Evolutionary conservation across 2,113 vertebrate species (phyloP).

Genomic region (Mus spicilegus): DNA sequence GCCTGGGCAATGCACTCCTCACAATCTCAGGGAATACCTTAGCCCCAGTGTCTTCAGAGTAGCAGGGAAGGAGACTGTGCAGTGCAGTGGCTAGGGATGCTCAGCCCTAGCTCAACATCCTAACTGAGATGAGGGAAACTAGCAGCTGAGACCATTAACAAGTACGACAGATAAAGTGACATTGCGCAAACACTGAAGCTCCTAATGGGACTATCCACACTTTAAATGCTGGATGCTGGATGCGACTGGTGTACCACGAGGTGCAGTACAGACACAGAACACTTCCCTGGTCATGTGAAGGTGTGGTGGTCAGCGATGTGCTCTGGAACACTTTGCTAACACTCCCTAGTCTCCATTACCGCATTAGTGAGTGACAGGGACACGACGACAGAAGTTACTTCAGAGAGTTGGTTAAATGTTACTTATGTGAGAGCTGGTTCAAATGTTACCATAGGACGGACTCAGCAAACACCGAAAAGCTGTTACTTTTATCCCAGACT

Average conservation of each 20-base stretch:
- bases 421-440: neutral
- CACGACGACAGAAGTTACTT: neutral
- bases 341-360: neutral
- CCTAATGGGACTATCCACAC: neutral
- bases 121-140: neutral
- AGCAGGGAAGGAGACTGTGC: neutral
- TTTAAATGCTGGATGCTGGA: neutral
- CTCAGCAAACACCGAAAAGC: neutral
- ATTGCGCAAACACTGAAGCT: neutral
- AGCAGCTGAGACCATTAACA: neutral
- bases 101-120: neutral
- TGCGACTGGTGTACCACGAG: neutral
- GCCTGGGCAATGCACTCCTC: neutral
- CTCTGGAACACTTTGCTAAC: neutral
- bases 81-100: neutral
- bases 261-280: neutral
- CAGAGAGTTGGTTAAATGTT: neutral
- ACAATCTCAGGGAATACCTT: neutral
- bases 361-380: neutral
- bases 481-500: neutral
- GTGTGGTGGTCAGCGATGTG: neutral
- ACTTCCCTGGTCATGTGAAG: neutral
- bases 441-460: neutral
- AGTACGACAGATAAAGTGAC: neutral
- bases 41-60: neutral